Evolutionary conservation across 2,888 invertebrate species (phyloP), one percentile per base, ranked within the genome.

Genomic region (Diloba caeruleocephala): DNA sequence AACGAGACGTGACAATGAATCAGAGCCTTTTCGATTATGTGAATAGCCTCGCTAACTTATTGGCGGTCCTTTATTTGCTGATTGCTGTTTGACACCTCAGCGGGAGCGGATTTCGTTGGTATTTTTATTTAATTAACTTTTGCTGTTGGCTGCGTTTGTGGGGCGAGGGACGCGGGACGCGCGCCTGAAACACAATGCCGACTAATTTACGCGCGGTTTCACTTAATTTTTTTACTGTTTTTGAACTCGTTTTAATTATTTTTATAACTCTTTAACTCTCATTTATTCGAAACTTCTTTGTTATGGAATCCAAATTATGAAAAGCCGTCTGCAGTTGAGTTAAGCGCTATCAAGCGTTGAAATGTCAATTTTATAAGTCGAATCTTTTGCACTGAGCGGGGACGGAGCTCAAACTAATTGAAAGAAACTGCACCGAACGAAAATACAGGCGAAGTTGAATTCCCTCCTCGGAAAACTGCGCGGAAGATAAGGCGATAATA

Each of bases 1-100:
- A 90, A 84, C 87, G 89, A 83, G 89, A 89, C 92, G 92, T 92
- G 92, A 92, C 91, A 90, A 88, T 90, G 91, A 90, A 89, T 89
- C 87, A 86, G 85, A 87, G 87, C 88, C 89, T 88, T 90, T 90
- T 84, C 87, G 89, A 87, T 88, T 84, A 83, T 82, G 81, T 88
- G 88, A 90, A 90, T 91, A 87, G 86, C 82, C 83, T 77, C 77
- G 88, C 88, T 89, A 90, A 91, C 90, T 92, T 92, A 92, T 90
- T 90, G 89, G 84, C 86, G 77, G 84, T 86, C 83, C 86, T 90
- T 90, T 92, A 90, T 92, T 90, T 89, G 83, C 85, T 89, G 88
- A 91, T 91, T 90, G 90, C 81, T 88, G 87, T 88, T 87, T 89
- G 87, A 90, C 90, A 89, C 88, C 84, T 88, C 82, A 74, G 79